A percentile compares a stretch with the other conserved stretches of the same genome.
phyloP scores from a whole-genome alignment of 2,888 invertebrate genomes.

The Pollenia griseotomentosa region DNA sequence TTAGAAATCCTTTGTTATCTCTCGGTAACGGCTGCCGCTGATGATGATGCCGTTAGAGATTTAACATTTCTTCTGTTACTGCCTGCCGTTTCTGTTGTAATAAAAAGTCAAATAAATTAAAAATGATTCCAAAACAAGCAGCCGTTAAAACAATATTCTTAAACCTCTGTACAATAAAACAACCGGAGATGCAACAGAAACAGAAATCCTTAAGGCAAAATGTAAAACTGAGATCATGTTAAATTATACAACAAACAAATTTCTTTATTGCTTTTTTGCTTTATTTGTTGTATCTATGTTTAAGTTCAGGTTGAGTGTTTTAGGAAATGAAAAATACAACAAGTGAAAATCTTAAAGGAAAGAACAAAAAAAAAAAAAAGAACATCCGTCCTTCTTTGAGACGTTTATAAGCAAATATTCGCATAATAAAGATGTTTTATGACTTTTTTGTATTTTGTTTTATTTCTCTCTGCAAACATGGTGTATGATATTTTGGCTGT shows the following conservation, averaged over 20 bases:
- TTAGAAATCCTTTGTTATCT: slow-evolving; percentile 2
- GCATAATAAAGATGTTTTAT: slow-evolving; percentile 44
- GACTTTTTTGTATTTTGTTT: slow-evolving; percentile 7
- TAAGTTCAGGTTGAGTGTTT: neutral
- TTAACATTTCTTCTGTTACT: neutral
- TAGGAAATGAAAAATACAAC: slow-evolving; percentile 24
- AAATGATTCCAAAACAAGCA: slow-evolving; percentile 8
- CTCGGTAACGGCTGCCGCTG: neutral
- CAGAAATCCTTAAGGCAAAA: slow-evolving; percentile 30
- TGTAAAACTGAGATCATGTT: slow-evolving; percentile 23
- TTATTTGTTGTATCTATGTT: neutral
- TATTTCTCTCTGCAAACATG: neutral
- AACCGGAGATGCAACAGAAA: slow-evolving; percentile 7
- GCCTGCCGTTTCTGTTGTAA: neutral
- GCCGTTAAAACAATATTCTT: slow-evolving; percentile 13
- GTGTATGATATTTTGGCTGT: neutral
- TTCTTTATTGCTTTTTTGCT: neutral
- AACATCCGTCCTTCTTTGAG: slow-evolving; percentile 20
- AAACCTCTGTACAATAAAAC: neutral
- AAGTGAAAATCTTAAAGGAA: slow-evolving; percentile 28
- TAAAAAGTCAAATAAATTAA: slow-evolving; percentile 48
- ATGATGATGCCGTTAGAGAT: neutral
- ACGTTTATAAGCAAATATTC: slow-evolving; percentile 50
- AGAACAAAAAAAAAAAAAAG: neutral
- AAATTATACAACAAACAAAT: slow-evolving; percentile 19